Base-by-base conservation (phyloP, 2,797 vertebrate species). In the Pyrocephalus nanus region DNA sequence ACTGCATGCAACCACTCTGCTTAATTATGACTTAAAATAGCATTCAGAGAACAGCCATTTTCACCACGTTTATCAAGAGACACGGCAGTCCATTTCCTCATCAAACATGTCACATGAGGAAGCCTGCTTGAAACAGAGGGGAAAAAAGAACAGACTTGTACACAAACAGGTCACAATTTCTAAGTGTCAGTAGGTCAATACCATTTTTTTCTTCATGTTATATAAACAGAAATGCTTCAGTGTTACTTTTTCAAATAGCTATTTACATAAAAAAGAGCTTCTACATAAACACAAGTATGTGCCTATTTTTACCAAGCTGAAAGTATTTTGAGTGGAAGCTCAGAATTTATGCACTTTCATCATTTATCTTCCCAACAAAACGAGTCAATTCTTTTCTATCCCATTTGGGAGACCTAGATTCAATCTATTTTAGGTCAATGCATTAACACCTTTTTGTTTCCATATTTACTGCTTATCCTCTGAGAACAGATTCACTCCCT, bases 21-120 rank as follows among this genome's bases (percentile, higher is more conserved):
- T 96, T 90, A 86, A 88, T 86, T 81, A 81, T 2, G 22, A 94
- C 92, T 95, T 93, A 92, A 96, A 97, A 96, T 67, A 96, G 69
- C 65, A 94, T 71, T 90, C 12, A 34, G 17, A 12, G 86, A 91
- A 91, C 81, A 93, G 92, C 53, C 91, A 91, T 86, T 91, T 92
- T 95, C 87, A 91, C 70, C 76, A 40, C 62, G 64, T 92, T 97
- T 96, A 96, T 96, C 92, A 74, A 76, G 82, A 95, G 74, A 92
- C 64, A 92, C 0, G 25, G 81, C 57, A 89, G 96, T 93, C 87
- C 84, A 87, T 82, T 97, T 97, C 92, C 95, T 98, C 92, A 88
- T 94, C 75, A 86, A 95, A 95, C 86, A 83, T 78, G 89, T 82
- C 89, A 93, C 34, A 53, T 20, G 17, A 93, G 82, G 88, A 95